phyloP scores from a whole-genome alignment of 2,797 vertebrate species.

The Ammospiza maritima region DNA sequence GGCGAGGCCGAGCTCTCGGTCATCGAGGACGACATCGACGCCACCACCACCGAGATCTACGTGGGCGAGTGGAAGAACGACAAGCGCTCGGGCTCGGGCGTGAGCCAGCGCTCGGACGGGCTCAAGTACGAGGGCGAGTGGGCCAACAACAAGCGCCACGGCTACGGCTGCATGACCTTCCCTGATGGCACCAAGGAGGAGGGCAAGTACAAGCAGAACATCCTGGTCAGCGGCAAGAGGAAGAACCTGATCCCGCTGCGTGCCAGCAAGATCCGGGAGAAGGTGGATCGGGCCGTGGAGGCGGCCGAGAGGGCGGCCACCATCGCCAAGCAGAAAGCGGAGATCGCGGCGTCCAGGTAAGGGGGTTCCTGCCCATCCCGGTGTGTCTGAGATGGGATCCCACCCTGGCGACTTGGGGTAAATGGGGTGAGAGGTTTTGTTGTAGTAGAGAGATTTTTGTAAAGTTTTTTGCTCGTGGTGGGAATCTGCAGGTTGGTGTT shows the following conservation, averaged over 20 bases:
- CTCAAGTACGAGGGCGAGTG: slow-evolving; percentile 96
- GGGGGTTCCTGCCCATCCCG: rapidly evolving
- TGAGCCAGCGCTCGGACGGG: slow-evolving; percentile 93
- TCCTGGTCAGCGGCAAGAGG: slow-evolving; percentile 94
- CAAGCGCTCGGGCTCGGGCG: slow-evolving; percentile 91
- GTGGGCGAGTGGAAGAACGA: slow-evolving; percentile 97
- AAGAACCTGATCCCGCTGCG: slow-evolving; percentile 97
- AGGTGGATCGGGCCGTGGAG: slow-evolving; percentile 94
- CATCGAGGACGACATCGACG: slow-evolving; percentile 92
- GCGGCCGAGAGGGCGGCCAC: slow-evolving; percentile 89
- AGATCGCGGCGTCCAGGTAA: slow-evolving; percentile 96
- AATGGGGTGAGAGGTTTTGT: not conserved
- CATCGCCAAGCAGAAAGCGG: slow-evolving; percentile 92
- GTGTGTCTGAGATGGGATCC: not conserved
- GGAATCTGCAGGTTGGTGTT: not conserved
- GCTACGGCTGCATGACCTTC: slow-evolving; percentile 97
- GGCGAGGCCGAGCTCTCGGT: slow-evolving; percentile 89
- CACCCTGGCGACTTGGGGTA: rapidly evolving
- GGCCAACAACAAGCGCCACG: slow-evolving; percentile 94
- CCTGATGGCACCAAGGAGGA: slow-evolving; percentile 97
- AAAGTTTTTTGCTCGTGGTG: not conserved
- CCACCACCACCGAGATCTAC: slow-evolving; percentile 95
- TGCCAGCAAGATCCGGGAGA: slow-evolving; percentile 97
- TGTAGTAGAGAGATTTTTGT: not conserved
- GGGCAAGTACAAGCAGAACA: slow-evolving; percentile 98